Percentiles rank a stretch among this genome's conserved stretches.
phyloP scores from a whole-genome alignment of 2,113 vertebrate genomes.

The Malurus alboscapulatus region DNA sequence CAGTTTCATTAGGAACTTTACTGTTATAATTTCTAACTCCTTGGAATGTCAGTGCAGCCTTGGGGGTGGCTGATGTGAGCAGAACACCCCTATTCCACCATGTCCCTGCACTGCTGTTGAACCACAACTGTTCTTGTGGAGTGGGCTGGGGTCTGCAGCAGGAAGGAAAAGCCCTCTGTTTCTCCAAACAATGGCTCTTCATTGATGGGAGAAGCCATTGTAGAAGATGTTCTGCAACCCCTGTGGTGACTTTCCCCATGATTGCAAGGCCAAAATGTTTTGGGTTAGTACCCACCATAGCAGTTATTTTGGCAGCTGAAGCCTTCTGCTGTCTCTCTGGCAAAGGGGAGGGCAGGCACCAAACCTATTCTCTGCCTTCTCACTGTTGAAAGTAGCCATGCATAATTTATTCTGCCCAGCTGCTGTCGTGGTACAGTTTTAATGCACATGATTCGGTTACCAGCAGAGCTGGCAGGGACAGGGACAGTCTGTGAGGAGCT shows the following conservation, averaged over 20 bases:
- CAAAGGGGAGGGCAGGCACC: neutral
- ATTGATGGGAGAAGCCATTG: neutral
- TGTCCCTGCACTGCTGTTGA: neutral
- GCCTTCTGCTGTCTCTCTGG: neutral
- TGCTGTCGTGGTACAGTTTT: slow-evolving; percentile 21
- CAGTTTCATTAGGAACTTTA: neutral
- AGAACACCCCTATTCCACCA: neutral
- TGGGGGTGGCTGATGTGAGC: neutral
- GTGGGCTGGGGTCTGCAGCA: neutral
- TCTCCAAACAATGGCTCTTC: neutral
- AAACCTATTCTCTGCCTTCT: slow-evolving; percentile 14
- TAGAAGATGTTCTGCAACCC: neutral
- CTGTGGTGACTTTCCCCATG: neutral
- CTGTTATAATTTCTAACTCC: neutral
- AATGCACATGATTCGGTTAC: slow-evolving; percentile 34
- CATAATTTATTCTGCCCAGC: slow-evolving; percentile 70
- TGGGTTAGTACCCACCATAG: neutral
- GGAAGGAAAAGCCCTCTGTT: neutral
- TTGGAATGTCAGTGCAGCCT: neutral
- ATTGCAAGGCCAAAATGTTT: neutral
- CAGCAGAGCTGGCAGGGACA: slow-evolving; percentile 38
- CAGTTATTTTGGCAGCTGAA: neutral
- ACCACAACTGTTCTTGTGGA: neutral
- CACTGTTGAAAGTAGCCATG: slow-evolving; percentile 35
- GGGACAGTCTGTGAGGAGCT: slow-evolving; percentile 2